Evolutionary conservation across 2,113 vertebrate genomes (phyloP).

Genomic region (Coptodon rendalli): DNA sequence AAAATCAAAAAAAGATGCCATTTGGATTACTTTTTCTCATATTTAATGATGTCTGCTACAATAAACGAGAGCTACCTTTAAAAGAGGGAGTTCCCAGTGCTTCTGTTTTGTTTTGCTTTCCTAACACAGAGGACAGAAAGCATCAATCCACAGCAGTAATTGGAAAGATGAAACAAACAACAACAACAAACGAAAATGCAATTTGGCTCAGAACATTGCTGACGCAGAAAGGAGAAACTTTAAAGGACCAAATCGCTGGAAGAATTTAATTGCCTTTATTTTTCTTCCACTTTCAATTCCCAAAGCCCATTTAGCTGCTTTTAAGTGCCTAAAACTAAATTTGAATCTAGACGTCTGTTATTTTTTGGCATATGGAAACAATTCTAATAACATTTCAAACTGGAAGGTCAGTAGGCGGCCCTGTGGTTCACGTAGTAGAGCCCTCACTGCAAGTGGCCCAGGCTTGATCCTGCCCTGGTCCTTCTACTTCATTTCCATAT

Average conservation of each 20-base stretch:
- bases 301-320: background rate
- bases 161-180: constrained; percentile 19
- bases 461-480: background rate
- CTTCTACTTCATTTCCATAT: background rate
- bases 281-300: background rate
- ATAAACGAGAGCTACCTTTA: background rate
- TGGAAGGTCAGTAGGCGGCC: background rate
- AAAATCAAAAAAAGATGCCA: background rate
- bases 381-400: background rate
- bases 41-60: background rate
- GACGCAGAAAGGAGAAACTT: background rate
- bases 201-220: constrained; percentile 16
- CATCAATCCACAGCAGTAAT: constrained; percentile 11
- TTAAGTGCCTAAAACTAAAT: background rate
- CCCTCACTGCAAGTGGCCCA: background rate
- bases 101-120: background rate
- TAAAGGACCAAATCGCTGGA: background rate
- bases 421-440: background rate
- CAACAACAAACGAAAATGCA: constrained; percentile 31
- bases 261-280: constrained; percentile 8
- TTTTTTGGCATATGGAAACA: background rate
- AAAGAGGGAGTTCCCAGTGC: background rate
- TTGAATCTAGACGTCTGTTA: background rate
- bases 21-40: background rate
- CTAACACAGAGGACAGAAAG: background rate